Base-by-base conservation (phyloP, 2,113 vertebrate genomes). In the Oreocharis arfaki region DNA sequence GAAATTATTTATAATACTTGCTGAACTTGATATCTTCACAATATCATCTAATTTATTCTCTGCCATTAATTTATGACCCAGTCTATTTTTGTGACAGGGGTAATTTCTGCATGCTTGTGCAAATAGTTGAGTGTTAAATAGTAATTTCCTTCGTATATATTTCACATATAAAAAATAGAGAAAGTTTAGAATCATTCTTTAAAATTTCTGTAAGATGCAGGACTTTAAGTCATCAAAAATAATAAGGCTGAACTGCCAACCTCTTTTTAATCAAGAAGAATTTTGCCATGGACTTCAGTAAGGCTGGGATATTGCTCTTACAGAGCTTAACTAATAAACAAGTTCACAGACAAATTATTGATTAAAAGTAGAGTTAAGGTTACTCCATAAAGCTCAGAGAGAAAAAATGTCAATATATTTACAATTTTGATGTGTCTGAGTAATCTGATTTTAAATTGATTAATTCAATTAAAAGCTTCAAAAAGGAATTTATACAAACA, bases 1-100 rank as follows among this genome's bases (percentile, higher is more conserved):
- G 85, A 93, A 95, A 85, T 50, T 9, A 63, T 47, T 93, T 95
- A 35, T 91, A 77, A 75, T 84, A 83, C 57, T 78, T 89, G 39
- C 68, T 69, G 33, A 46, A 93, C 65, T 83, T 83, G 26, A 42
- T 79, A 93, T 79, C 41, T 44, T 32, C n/a, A 50, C 23, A 67
- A 16, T 52, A 68, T 44, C 15, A 37, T 81, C 59, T 79, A 30
- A 89, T 75, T 75, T 79, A 70, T 84, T 64, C 35, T 52, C 33
- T 73, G 32, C 15, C 26, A 75, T 27, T 44, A 59, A 85, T 73
- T 56, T 73, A n/a, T 65, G 49, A 47, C 39, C 12, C 37, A 12
- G 4, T 61, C 11, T 64, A 10, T 52, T 76, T 87, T 68, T 75
- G 33, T 64, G 32, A 65, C 13, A 24, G 60, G 22, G 11, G 13